Evolutionary conservation across 2,888 invertebrate genomes (phyloP).

Genomic region (Drosophila lutescens): DNA sequence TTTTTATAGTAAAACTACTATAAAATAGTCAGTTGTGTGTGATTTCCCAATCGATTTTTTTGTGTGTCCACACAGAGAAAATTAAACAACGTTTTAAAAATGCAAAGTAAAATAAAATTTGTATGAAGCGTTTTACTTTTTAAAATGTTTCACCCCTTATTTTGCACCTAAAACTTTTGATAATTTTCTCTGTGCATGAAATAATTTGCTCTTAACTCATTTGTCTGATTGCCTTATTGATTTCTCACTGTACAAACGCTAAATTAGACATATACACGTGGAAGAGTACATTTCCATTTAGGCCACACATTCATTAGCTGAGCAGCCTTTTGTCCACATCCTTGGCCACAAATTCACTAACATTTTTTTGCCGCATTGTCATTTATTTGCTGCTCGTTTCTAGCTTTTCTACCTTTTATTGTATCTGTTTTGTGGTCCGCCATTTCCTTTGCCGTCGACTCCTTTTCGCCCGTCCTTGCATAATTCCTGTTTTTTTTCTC

Average conservation of each 20-base stretch:
- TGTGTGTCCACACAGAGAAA: too few species aligned
- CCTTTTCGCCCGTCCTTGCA: constrained; percentile 54
- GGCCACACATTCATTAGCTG: constrained; percentile 34
- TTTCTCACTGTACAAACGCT: constrained; percentile 21
- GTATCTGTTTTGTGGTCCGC: constrained; percentile 36
- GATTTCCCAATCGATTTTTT: too few species aligned
- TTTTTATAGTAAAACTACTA: too few species aligned
- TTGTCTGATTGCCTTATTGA: constrained; percentile 41
- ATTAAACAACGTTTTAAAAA: too few species aligned
- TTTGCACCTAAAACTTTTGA: too few species aligned
- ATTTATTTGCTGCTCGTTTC: constrained; percentile 32
- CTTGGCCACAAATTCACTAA: constrained; percentile 38
- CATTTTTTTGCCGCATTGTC: constrained; percentile 38
- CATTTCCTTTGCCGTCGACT: constrained; percentile 20
- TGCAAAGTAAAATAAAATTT: too few species aligned
- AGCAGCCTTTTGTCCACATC: constrained; percentile 28
- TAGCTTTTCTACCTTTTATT: constrained; percentile 31
- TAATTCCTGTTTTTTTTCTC: constrained; percentile 53
- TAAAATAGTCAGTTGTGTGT: too few species aligned
- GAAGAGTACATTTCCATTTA: background rate
- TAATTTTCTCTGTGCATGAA: too few species aligned
- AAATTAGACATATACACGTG: background rate
- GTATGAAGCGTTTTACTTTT: too few species aligned
- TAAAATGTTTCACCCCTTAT: too few species aligned
- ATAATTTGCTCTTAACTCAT: background rate